Percentiles rank a stretch among this genome's conserved stretches.
Evolutionary conservation across 2,797 vertebrate genomes (phyloP).

Genomic region (Macropodus opercularis): DNA sequence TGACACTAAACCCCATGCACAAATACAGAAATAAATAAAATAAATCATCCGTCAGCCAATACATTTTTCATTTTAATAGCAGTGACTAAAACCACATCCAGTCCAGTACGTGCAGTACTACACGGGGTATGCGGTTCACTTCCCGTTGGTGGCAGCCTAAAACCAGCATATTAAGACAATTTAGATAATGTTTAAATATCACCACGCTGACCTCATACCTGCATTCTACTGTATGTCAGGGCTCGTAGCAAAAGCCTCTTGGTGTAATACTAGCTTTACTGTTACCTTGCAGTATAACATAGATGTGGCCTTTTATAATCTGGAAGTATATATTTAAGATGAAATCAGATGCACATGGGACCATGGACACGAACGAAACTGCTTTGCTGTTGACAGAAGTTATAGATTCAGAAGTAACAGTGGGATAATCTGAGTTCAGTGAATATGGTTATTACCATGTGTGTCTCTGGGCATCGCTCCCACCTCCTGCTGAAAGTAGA

Average conservation of each 20-base stretch:
- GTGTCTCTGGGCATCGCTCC: neutral
- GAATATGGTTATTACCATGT: too few species aligned
- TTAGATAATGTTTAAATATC: constrained; percentile 24
- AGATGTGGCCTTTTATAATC: too few species aligned
- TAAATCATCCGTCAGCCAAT: constrained; percentile 2
- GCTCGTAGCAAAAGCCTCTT: constrained; percentile 34
- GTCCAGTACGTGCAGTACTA: neutral
- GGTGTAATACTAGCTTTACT: too few species aligned
- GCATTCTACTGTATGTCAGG: constrained; percentile 33
- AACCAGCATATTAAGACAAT: neutral
- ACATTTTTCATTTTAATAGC: neutral
- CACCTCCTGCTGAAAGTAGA: neutral
- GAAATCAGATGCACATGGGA: too few species aligned
- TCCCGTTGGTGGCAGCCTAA: neutral
- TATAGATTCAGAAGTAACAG: too few species aligned
- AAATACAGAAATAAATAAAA: too few species aligned
- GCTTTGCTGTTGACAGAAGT: too few species aligned
- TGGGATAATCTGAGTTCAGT: neutral
- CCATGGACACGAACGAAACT: too few species aligned
- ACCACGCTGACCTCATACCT: constrained; percentile 8
- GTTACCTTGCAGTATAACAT: too few species aligned
- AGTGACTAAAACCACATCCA: neutral
- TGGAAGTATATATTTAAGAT: too few species aligned
- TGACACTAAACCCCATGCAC: constrained; percentile 11
- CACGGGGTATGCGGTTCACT: neutral